These are phyloP conservation scores for Datnioides undecimradiatus DNA, from an alignment of 2,113 vertebrate species.

Conservation along the genomic window DNA sequence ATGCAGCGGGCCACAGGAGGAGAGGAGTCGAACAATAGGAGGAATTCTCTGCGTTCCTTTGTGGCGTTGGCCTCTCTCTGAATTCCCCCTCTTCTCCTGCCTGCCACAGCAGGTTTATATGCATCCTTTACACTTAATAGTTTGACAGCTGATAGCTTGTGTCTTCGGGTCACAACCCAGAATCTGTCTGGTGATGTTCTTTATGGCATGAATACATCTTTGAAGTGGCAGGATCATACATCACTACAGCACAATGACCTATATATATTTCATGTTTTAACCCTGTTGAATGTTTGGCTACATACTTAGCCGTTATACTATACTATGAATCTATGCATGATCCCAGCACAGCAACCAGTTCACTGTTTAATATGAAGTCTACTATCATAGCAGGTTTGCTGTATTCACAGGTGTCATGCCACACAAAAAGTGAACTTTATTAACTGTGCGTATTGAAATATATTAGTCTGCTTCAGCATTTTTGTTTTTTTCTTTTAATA, in stretches of 20 bases:
- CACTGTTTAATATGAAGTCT: not conserved
- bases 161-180: conserved; percentile 19
- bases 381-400: not conserved
- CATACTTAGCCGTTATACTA: not conserved
- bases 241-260: not conserved
- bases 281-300: not conserved
- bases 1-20: not conserved
- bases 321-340: not conserved
- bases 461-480: not conserved
- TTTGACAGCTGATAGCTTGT: conserved; percentile 15
- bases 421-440: not conserved
- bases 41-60: conserved; percentile 40
- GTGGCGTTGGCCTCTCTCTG: conserved; percentile 25
- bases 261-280: not conserved
- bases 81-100: conserved; percentile 2
- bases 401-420: not conserved
- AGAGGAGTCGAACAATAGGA: conserved; percentile 18
- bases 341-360: too few species aligned
- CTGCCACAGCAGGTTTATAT: conserved; percentile 34
- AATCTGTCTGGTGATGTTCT: conserved; percentile 3
- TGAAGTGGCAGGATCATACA: not conserved
- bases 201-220: not conserved
- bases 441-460: not conserved
- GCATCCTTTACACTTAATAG: not conserved
- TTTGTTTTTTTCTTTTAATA: not conserved